Percentiles rank a stretch among this genome's conserved stretches.
Evolutionary conservation across 2,797 vertebrate genomes (phyloP).

Genomic region (Vultur gryphus): DNA sequence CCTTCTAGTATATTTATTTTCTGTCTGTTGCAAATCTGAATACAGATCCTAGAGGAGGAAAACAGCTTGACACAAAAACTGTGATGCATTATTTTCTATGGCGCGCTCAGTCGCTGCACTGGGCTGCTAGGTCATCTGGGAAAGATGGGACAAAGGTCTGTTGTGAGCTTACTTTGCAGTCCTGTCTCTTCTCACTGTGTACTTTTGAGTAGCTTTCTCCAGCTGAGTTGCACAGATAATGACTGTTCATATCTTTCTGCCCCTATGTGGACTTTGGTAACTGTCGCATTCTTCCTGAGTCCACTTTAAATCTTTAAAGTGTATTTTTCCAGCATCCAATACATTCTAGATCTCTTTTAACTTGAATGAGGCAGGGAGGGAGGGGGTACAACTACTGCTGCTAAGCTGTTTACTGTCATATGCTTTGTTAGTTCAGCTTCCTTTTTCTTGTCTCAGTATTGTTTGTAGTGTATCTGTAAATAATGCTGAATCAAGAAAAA

Average conservation of each 20-base stretch:
- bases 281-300: rapidly evolving
- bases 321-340: background rate
- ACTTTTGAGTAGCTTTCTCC: background rate
- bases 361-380: background rate
- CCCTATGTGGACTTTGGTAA: background rate
- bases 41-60: background rate
- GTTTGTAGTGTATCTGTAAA: conserved; percentile 26
- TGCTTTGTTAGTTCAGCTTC: background rate
- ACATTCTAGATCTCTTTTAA: background rate
- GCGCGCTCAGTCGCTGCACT: rapidly evolving
- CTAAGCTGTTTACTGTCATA: background rate
- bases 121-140: background rate
- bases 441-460: background rate
- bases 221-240: background rate
- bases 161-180: background rate
- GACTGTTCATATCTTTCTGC: background rate
- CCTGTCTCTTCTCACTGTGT: background rate
- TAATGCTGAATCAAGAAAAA: background rate
- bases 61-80: background rate
- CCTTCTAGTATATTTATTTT: background rate
- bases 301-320: background rate
- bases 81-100: background rate
- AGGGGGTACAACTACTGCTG: background rate
- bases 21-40: background rate
- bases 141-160: background rate